Base-by-base conservation (phyloP, 2,888 invertebrate genomes). In the Hydroisotoma schaefferi region DNA sequence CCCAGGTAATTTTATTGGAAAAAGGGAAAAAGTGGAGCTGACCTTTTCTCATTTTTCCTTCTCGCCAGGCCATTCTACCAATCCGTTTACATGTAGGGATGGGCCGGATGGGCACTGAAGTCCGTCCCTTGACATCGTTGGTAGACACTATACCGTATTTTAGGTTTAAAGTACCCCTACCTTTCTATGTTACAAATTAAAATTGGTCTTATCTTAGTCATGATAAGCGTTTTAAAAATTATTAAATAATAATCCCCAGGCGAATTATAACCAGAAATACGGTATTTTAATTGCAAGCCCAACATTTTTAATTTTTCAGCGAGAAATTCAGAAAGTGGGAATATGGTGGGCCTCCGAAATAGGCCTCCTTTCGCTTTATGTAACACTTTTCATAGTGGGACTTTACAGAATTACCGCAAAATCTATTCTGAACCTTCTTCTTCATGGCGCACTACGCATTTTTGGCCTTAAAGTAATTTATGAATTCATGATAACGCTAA, bases 341-440 rank as follows among this genome's bases (percentile, higher is more conserved):
- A 67, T 63, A 22, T 67, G 67, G 63, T 67, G 63, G 63, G 55
- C 61, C 6, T 29, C 59, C 12, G 67, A 67, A 43, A 67, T 67
- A 4, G 52, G 51, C 2, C 43, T 59, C 5, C n/a, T 67, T 18
- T 46, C 57, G 3, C 59, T 67, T 10, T 57, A 51, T 28, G 18
- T 63, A 6, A 67, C 63, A 1, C 20, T 67, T 18, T 67, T 61
- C 46, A 27, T 67, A 20, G 49, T 56, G 10, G 67, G 67, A 38
- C 22, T 63, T 23, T 61, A 63, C 51, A 58, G 47, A 46, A 59
- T 67, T 8, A 51, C 63, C n/a, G 12, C 44, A 10, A 67, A 63
- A 57, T 54, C 58, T 5, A 54, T 63, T 2, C 23, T 67, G 3
- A 63, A 61, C 23, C 37, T 67, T 15, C 27, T 63, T 15, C 44